Conservation (phyloP, 2,113 vertebrate species). For the Pelvicachromis taeniatus region DNA sequence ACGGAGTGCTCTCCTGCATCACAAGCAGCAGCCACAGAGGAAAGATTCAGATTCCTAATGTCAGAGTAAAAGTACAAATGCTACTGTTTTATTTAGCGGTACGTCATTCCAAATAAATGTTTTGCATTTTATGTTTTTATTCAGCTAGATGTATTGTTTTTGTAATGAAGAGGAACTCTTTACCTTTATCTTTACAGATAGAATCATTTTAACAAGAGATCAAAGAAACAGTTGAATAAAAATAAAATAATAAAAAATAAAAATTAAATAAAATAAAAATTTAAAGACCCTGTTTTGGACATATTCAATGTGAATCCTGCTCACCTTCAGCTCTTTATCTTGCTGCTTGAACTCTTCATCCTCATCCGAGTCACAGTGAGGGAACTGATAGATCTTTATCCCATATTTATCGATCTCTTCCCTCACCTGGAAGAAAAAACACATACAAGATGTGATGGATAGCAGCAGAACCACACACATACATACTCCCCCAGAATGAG, state of each 20-base stretch:
- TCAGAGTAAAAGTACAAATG: not conserved
- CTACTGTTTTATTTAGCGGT: not conserved
- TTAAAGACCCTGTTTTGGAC: not conserved
- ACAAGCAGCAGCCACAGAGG: not conserved
- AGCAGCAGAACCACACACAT: not conserved
- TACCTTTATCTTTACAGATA: too few species aligned
- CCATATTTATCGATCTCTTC: conserved; percentile 66
- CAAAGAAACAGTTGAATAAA: too few species aligned
- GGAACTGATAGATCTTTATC: conserved; percentile 73
- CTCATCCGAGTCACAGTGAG: conserved; percentile 69
- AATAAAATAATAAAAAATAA: too few species aligned
- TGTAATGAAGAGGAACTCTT: too few species aligned
- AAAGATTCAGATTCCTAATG: not conserved
- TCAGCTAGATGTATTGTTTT: not conserved
- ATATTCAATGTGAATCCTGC: not conserved
- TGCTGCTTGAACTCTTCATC: conserved; percentile 68
- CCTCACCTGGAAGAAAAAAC: conserved; percentile 48
- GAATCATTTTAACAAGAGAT: too few species aligned
- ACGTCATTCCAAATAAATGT: not conserved
- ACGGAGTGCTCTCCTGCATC: conserved; percentile 64
- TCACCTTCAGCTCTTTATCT: conserved; percentile 69
- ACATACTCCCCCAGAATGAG: not conserved
- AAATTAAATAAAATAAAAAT: not conserved
- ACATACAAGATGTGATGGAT: not conserved
- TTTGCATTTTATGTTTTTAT: not conserved